Conservation (phyloP, 2,888 invertebrate genomes). For the Tuta absoluta region DNA sequence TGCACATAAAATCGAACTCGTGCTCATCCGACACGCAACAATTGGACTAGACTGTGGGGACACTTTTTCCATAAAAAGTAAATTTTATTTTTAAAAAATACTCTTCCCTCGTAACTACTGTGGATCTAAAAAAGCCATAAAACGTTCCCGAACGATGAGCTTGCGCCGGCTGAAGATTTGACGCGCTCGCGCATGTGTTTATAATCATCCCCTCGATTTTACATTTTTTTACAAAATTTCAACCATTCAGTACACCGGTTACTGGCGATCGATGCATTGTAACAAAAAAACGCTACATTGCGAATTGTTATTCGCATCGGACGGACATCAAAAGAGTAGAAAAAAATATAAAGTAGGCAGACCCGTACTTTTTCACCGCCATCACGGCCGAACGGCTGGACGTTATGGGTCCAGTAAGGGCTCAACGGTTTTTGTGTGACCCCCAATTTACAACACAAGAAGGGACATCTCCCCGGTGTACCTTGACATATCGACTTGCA, state of each 20-base stretch:
- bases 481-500: slow-evolving; percentile 69
- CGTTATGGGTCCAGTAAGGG: slow-evolving; percentile 70
- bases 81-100: slow-evolving; percentile 78
- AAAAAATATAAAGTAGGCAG: slow-evolving; percentile 55
- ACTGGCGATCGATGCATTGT: slow-evolving; percentile 56
- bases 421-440: slow-evolving; percentile 81
- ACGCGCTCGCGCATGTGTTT: slow-evolving; percentile 81
- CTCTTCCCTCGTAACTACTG: slow-evolving; percentile 64
- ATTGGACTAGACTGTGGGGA: slow-evolving; percentile 76
- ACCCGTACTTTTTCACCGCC: slow-evolving; percentile 67
- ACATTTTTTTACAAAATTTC: slow-evolving; percentile 70
- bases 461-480: slow-evolving; percentile 69
- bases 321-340: slow-evolving; percentile 66
- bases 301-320: slow-evolving; percentile 69
- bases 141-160: slow-evolving; percentile 64
- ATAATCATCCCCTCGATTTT: slow-evolving; percentile 78
- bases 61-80: slow-evolving; percentile 74
- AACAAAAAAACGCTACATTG: slow-evolving; percentile 55
- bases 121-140: slow-evolving; percentile 77
- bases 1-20: slow-evolving; percentile 75
- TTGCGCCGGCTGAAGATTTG: slow-evolving; percentile 81
- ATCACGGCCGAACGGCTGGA: slow-evolving; percentile 70
- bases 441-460: slow-evolving; percentile 78
- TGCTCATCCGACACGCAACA: slow-evolving; percentile 82
- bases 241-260: slow-evolving; percentile 70